Conservation (phyloP, 2,888 invertebrate species). For the Agrotis segetum region DNA sequence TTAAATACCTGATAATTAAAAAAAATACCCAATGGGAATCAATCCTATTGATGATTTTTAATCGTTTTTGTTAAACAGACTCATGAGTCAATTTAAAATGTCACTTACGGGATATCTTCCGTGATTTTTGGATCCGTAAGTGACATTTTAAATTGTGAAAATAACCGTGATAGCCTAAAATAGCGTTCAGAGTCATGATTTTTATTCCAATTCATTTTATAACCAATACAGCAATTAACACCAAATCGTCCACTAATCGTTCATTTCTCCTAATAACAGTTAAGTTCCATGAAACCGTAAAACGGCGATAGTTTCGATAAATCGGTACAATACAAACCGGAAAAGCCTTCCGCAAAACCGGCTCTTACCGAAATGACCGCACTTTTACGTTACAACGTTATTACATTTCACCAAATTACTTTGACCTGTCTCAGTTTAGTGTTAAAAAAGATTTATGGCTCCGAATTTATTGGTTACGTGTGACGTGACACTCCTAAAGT, state of each 20-base stretch:
- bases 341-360: conserved; percentile 60
- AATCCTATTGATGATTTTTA: neutral
- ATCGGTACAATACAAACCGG: conserved; percentile 69
- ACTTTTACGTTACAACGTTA: conserved; percentile 73
- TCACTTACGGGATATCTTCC: too few species aligned
- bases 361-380: conserved; percentile 70
- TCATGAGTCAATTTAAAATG: too few species aligned
- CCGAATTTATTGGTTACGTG: conserved; percentile 64
- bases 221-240: conserved; percentile 14
- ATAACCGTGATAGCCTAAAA: too few species aligned
- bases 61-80: neutral
- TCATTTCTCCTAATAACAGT: conserved; percentile 27
- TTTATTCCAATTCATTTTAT: conserved; percentile 23
- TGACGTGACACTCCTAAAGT: conserved; percentile 58
- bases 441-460: conserved; percentile 63
- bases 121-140: too few species aligned
- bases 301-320: conserved; percentile 58
- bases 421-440: conserved; percentile 60
- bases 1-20: too few species aligned
- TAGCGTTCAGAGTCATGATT: too few species aligned
- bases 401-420: conserved; percentile 68
- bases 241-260: conserved; percentile 17
- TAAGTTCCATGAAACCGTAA: conserved; percentile 41
- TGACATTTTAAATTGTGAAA: too few species aligned
- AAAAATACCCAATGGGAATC: neutral